Base-by-base conservation (phyloP, 2,113 vertebrate genomes). In the Synodontis membranacea region DNA sequence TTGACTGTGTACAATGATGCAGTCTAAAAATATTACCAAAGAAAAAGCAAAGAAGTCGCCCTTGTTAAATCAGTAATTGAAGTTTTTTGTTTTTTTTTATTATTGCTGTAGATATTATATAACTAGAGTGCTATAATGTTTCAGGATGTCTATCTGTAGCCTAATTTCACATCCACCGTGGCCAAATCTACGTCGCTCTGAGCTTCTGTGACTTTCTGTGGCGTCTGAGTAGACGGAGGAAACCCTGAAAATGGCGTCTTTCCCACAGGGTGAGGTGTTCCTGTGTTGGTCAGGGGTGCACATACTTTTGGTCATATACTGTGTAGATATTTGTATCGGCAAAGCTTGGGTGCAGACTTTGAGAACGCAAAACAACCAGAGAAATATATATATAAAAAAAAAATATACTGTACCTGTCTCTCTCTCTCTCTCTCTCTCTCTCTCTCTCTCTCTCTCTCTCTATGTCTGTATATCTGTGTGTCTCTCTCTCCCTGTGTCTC, bases 211-310 rank as follows among this genome's bases (percentile, higher is more conserved):
- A 8, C 6, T 28, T 46, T 34, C 15, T 72, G 37, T 72, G 37
- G 37, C 1, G 9, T 19, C 1, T 21, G 11, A 72, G 68, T 4
- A 25, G 25, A 23, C 37, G 1, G 19, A 23, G 21, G 19, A 19
- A 68, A 42, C n/a, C 37, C 8, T 72, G 21, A 7, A 5, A 12
- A 4, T 42, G 4, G 10, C 15, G 11, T 46, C n/a, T 50, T 80
- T 37, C 52, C 78, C 34, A 56, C 75, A 80, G 78, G 78, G 34
- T 37, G 52, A 80, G 78, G 78, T 25, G 78, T 80, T 80, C 78
- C 52, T 56, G 78, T n/a, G n/a, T n/a, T n/a, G n/a, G n/a, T n/a
- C n/a, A n/a, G n/a, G n/a, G n/a, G n/a, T n/a, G n/a, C n/a, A n/a
- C n/a, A n/a, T n/a, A n/a, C n/a, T n/a, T n/a, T n/a, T n/a, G n/a